Conservation (phyloP, 1,140 invertebrate species). For the Rhopalosiphum maidis region DNA sequence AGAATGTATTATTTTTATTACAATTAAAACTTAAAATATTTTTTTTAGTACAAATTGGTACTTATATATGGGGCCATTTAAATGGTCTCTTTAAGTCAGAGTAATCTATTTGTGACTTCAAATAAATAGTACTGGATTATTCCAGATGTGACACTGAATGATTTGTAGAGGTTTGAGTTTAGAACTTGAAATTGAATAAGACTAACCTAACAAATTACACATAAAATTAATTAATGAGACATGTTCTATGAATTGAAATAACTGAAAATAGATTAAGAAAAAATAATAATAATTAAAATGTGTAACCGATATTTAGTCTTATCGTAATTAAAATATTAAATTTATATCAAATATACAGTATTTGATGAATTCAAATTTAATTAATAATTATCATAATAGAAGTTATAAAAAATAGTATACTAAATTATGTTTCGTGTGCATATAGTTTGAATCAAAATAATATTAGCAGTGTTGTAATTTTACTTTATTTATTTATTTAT, state of each 20-base stretch:
- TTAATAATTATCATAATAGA: not conserved
- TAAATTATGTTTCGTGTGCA: not conserved
- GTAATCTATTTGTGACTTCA: constrained; percentile 20
- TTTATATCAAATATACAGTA: not conserved
- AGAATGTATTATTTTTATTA: constrained; percentile 2
- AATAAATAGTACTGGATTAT: constrained; percentile 41
- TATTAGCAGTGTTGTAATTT: not conserved
- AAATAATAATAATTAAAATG: not conserved
- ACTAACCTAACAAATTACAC: not conserved
- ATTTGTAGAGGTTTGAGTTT: constrained; percentile 27
- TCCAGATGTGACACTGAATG: not conserved
- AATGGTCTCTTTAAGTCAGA: constrained; percentile 26
- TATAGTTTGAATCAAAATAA: not conserved
- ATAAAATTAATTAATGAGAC: not conserved
- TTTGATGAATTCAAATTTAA: not conserved
- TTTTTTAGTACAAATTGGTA: constrained; percentile 17
- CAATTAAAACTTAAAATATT: constrained; percentile 1
- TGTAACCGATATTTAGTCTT: not conserved
- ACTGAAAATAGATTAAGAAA: not conserved
- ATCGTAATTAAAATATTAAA: not conserved
- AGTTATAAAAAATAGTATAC: not conserved
- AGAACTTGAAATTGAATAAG: not conserved
- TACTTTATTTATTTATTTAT: too few relatives aligned
- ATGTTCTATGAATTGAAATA: not conserved
- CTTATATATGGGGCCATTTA: not conserved